Evolutionary conservation across 1,140 invertebrate genomes (phyloP), one percentile per base, ranked within the genome.

Genomic region (Hetaerina americana): DNA sequence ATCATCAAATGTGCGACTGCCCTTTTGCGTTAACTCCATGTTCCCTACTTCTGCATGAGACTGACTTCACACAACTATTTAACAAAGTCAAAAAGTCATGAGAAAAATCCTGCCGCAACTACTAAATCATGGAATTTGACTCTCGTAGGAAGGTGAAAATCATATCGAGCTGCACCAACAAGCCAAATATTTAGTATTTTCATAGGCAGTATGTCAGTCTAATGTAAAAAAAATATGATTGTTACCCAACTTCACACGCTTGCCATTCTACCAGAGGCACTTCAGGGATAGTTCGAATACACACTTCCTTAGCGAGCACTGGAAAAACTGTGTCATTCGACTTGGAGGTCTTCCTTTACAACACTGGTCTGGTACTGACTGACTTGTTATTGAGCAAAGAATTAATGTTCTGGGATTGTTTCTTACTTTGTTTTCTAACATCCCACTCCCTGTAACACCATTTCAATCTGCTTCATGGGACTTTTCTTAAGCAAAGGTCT

Each of bases 261-360:
- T 66, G 40, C 67, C 31, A 29, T 72, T 70, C 69, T 72, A 74
- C 71, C 71, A 69, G 73, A 74, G 73, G 73, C 73, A 74, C 73
- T 74, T 74, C 57, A 74, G 69, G 71, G 69, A 72, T 72, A 28
- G 71, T 66, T 72, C 40, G 49, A 69, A 31, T 28, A 27, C 66
- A 70, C 72, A 72, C 69, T 70, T 72, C 72, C 68, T 69, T 49
- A 26, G 68, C 27, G 18, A 57, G 40, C 40, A 57, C 40, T 28
- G 26, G 26, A 27, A 69, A 68, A 69, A 27, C 68, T 69, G 68
- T 28, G 28, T 27, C 68, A 69, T 28, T 69, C 28, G 22, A 27
- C 26, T 69, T 69, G 28, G 68, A 69, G 68, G 68, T 69, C 68
- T 27, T 69, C 68, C 68, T 69, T 27, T 69, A 69, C 68, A 69